Percentiles rank a stretch among this genome's conserved stretches.
Evolutionary conservation across 2,888 invertebrate genomes (phyloP).

Genomic region (Sepioteuthis lessoniana): DNA sequence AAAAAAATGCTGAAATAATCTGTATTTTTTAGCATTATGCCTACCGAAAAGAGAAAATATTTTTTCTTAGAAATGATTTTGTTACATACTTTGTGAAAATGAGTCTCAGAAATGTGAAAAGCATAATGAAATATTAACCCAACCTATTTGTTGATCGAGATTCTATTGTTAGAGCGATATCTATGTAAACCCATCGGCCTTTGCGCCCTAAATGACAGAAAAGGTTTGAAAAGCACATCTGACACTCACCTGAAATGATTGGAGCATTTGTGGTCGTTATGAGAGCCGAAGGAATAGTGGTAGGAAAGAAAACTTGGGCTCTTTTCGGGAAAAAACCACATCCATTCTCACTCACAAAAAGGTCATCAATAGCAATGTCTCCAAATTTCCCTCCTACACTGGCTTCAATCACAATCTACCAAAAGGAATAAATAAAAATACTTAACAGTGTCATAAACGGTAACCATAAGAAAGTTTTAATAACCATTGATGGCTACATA

Average conservation of each 20-base stretch:
- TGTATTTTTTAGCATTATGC: too few species aligned
- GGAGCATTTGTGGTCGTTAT: neutral
- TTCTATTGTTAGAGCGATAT: too few species aligned
- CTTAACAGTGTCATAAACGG: neutral
- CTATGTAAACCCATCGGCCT: too few species aligned
- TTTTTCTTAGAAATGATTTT: too few species aligned
- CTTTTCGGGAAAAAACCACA: neutral
- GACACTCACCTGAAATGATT: neutral
- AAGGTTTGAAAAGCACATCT: neutral
- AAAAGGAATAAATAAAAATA: neutral
- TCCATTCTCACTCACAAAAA: conserved; percentile 51
- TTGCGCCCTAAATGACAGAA: too few species aligned
- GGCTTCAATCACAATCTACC: conserved; percentile 70
- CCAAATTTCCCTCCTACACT: conserved; percentile 64
- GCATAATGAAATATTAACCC: too few species aligned
- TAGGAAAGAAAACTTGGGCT: neutral
- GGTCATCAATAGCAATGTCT: conserved; percentile 73
- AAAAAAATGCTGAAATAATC: too few species aligned
- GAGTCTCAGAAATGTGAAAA: too few species aligned
- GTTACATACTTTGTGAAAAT: too few species aligned
- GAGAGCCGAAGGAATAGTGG: neutral
- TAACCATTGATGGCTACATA: too few species aligned
- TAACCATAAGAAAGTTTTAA: neutral
- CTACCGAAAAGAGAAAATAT: too few species aligned
- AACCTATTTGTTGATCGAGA: too few species aligned